Base-by-base conservation (phyloP, 2,113 vertebrate species). In the Cranoglanis bouderius region DNA sequence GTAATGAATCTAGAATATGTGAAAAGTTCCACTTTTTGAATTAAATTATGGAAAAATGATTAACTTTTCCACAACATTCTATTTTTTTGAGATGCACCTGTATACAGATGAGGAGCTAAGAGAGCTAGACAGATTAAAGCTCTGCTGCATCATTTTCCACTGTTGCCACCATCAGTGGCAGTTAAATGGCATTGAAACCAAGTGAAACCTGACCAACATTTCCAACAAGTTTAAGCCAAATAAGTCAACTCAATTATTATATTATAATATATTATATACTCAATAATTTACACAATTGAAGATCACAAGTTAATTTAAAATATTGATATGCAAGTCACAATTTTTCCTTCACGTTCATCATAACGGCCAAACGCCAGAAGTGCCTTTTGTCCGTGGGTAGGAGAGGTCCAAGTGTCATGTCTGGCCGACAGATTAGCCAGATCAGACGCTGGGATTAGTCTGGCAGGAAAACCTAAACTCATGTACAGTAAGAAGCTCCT, bases 361-460 rank as follows among this genome's bases (percentile, higher is more conserved):
- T n/a, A 87, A 46, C 40, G 14, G 38, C 2, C 18, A 5, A 40
- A 65, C 26, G 10, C 26, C 40, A 85, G 53, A 51, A n/a, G 0
- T 29, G 1, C n/a, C n/a, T 26, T 82, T 61, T 43, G 81, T 43
- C 55, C 6, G 1, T 40, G 24, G 55, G 55, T 61, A 61, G 55
- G 6, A 61, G 8, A 40, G 24, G 35, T 61, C 63, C 21, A 35
- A 63, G 88, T 53, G 75, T 87, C 88, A 83, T 72, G 77, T 92
- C 89, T 89, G 61, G 84, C 80, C 38, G 49, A 80, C 43, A 92
- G 95, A 95, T 96, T 95, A 95, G 91, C 90, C 88, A 75, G 92
- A 94, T 95, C 93, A 94, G 91, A 95, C 91, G 53, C 70, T 49
- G 59, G 92, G 95, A 95, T 96, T 95, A 95, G 72, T 88, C 90